Evolutionary conservation across 2,888 invertebrate species (phyloP).

Genomic region (Mesorhabditis sp.): DNA sequence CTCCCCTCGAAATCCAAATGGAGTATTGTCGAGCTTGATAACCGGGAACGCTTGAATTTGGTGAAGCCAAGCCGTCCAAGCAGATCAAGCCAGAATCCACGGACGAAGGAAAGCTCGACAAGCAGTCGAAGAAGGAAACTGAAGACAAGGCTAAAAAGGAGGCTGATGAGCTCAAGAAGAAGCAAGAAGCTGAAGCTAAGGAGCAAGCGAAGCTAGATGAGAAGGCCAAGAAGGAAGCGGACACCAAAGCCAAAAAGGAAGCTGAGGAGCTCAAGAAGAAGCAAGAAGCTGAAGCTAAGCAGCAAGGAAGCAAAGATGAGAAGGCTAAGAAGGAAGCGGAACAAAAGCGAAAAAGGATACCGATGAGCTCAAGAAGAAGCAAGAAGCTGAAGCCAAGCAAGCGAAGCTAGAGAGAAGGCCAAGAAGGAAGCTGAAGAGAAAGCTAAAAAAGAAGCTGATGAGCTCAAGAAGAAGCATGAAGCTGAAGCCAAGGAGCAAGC

Average conservation of each 20-base stretch:
- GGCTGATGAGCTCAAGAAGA: constrained; percentile 8
- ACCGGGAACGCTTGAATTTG: too few relatives aligned
- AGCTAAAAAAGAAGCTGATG: constrained; percentile 7
- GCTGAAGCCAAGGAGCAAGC: not conserved
- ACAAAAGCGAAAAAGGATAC: constrained; percentile 14
- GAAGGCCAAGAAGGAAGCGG: constrained; percentile 17
- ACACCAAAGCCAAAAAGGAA: constrained; percentile 11
- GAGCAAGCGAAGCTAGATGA: constrained; percentile 4
- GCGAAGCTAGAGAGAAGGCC: constrained; percentile 7
- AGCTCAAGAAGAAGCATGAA: constrained; percentile 13
- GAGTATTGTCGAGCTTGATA: too few relatives aligned
- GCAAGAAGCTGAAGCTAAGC: constrained; percentile 11
- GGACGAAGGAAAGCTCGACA: not conserved
- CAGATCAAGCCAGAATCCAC: constrained; percentile 11
- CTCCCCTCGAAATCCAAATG: too few relatives aligned
- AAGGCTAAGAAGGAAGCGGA: constrained; percentile 15
- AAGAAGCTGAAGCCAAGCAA: constrained; percentile 16
- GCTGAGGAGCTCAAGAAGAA: constrained; percentile 9
- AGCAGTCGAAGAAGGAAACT: constrained; percentile 16
- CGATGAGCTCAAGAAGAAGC: constrained; percentile 13
- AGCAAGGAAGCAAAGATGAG: too few relatives aligned
- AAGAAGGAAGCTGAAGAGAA: constrained; percentile 9
- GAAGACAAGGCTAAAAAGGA: constrained; percentile 13
- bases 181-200: constrained; percentile 7
- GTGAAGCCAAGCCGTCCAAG: constrained; percentile 1